Evolutionary conservation across 2,888 invertebrate species (phyloP).

Genomic region (Meandrusa payeni): DNA sequence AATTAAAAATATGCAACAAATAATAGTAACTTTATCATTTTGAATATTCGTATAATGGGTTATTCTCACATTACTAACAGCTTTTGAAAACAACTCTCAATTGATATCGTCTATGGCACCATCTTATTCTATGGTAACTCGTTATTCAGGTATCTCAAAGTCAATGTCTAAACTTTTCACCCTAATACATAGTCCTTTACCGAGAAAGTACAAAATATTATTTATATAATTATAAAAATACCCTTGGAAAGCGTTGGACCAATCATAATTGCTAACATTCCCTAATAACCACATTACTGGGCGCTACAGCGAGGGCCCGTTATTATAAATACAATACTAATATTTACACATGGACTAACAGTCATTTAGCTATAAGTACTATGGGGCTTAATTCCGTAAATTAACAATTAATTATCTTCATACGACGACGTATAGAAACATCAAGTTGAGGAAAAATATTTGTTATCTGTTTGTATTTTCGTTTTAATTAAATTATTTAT

Average conservation of each 20-base stretch:
- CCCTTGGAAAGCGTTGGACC: slow-evolving; percentile 61
- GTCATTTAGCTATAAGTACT: slow-evolving; percentile 56
- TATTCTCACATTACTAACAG: neutral
- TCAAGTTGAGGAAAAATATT: too few relatives aligned
- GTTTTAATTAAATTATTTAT: too few relatives aligned
- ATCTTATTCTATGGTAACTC: slow-evolving; percentile 76
- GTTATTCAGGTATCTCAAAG: slow-evolving; percentile 55
- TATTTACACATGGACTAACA: slow-evolving; percentile 74
- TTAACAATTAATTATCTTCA: neutral
- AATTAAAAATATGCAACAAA: too few relatives aligned
- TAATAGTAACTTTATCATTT: too few relatives aligned
- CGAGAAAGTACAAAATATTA: slow-evolving; percentile 29
- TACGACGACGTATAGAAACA: too few relatives aligned
- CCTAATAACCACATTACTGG: slow-evolving; percentile 53
- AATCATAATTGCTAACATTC: slow-evolving; percentile 75
- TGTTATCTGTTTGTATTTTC: too few relatives aligned
- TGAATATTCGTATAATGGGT: too few relatives aligned
- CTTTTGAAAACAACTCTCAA: neutral
- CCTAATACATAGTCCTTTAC: slow-evolving; percentile 33
- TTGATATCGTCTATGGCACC: slow-evolving; percentile 43
- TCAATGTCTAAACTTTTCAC: slow-evolving; percentile 26
- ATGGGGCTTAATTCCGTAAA: slow-evolving; percentile 23
- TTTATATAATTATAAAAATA: slow-evolving; percentile 28
- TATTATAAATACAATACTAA: slow-evolving; percentile 68
- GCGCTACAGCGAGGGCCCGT: slow-evolving; percentile 22